Percentiles rank a stretch among this genome's conserved stretches.
Evolutionary conservation across 1,140 invertebrate species (phyloP).

Genomic region (Rhagoletis pomonella): DNA sequence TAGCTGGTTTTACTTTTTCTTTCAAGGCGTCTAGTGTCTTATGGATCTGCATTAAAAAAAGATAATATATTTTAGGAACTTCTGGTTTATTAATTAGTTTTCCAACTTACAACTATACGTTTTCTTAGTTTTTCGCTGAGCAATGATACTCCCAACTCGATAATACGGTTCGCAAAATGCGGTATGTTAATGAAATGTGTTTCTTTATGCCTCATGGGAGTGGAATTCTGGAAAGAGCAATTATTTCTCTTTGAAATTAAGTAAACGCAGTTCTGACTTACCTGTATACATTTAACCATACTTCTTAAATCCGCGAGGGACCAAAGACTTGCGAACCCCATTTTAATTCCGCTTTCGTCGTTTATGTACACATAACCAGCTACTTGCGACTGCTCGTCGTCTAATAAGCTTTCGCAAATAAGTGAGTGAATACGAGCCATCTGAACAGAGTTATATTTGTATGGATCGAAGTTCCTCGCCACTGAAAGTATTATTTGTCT

Average conservation of each 20-base stretch:
- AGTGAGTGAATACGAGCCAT: conserved; percentile 86
- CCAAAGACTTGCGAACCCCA: conserved; percentile 88
- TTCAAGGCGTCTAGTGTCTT: conserved; percentile 82
- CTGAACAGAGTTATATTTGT: conserved; percentile 82
- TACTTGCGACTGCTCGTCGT: conserved; percentile 87
- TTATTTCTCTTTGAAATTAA: background rate
- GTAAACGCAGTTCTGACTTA: conserved; percentile 63
- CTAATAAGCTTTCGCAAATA: conserved; percentile 84
- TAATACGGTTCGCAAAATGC: conserved; percentile 82
- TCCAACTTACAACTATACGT: conserved; percentile 81
- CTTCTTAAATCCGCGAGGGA: conserved; percentile 85
- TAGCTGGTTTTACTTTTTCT: conserved; percentile 81
- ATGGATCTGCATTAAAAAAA: conserved; percentile 78
- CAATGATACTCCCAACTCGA: conserved; percentile 85
- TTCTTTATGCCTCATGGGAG: conserved; percentile 90
- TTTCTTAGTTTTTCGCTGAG: conserved; percentile 88
- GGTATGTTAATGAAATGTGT: conserved; percentile 91
- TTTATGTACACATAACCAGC: conserved; percentile 87
- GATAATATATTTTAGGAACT: conserved; percentile 1
- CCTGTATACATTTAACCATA: conserved; percentile 86
- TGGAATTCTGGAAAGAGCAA: conserved; percentile 81
- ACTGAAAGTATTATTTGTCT: conserved; percentile 84
- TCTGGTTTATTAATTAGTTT: background rate
- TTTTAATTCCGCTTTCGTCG: conserved; percentile 87
- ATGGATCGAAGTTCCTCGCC: conserved; percentile 84